Conservation (phyloP, 1,140 invertebrate species). For the Cotesia typhae region DNA sequence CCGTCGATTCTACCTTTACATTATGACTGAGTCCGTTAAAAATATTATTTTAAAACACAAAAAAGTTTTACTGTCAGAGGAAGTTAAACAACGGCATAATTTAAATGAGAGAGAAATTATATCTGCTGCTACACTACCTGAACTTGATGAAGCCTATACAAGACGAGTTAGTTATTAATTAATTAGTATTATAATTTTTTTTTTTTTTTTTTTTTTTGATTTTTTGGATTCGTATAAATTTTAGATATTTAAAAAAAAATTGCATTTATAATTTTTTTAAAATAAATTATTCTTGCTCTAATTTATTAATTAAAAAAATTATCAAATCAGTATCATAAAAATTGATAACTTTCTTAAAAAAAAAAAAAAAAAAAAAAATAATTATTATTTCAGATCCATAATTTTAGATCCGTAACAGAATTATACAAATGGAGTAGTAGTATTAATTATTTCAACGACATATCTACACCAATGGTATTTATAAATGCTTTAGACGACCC, state of each 20-base stretch:
- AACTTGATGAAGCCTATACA: slow-evolving; percentile 89
- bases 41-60: slow-evolving; percentile 84
- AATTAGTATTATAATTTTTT: not conserved
- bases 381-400: slow-evolving; percentile 63
- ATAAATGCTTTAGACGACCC: slow-evolving; percentile 91
- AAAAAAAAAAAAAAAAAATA: too few relatives aligned
- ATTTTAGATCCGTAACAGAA: slow-evolving; percentile 79
- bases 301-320: too few relatives aligned
- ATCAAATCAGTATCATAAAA: too few relatives aligned
- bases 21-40: slow-evolving; percentile 92
- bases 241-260: too few relatives aligned
- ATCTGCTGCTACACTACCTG: slow-evolving; percentile 83
- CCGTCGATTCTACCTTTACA: slow-evolving; percentile 86
- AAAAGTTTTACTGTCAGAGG: slow-evolving; percentile 77
- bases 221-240: too few relatives aligned
- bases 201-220: too few relatives aligned
- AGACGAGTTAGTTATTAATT: slow-evolving; percentile 64
- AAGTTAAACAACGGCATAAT: slow-evolving; percentile 74
- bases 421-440: slow-evolving; percentile 86
- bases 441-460: slow-evolving; percentile 77
- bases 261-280: too few relatives aligned
- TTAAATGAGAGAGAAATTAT: slow-evolving; percentile 84
- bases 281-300: too few relatives aligned
- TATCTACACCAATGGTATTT: slow-evolving; percentile 86
- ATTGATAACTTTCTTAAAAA: too few relatives aligned